phyloP scores from a whole-genome alignment of 2,797 vertebrate genomes.

The Eulemur rubriventer region DNA sequence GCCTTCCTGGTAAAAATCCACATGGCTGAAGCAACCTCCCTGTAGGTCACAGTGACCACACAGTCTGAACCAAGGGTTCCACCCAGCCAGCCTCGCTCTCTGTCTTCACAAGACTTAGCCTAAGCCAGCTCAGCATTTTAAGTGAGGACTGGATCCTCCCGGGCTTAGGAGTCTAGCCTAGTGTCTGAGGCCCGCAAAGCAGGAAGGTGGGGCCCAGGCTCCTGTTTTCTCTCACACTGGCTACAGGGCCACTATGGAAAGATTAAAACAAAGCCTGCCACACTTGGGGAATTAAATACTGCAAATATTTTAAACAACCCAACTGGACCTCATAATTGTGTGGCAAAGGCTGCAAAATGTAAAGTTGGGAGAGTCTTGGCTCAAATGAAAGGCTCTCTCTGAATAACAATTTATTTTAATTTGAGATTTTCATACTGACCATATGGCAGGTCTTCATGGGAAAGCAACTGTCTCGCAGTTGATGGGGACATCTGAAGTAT shows the following conservation, averaged over 20 bases:
- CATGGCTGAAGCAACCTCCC: conserved; percentile 69
- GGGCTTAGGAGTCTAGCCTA: background rate
- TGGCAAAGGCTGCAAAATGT: conserved; percentile 66
- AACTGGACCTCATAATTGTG: conserved; percentile 61
- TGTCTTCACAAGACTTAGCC: background rate
- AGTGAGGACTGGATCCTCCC: background rate
- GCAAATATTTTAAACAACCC: conserved; percentile 63
- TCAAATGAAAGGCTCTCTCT: conserved; percentile 63
- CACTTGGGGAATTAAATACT: conserved; percentile 28
- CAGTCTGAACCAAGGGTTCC: conserved; percentile 65
- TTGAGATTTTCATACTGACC: conserved; percentile 75
- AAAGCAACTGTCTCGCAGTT: conserved; percentile 71
- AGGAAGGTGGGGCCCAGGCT: background rate
- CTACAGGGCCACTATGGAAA: background rate
- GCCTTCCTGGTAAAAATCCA: conserved; percentile 72
- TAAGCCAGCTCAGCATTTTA: background rate
- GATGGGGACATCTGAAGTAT: conserved; percentile 72
- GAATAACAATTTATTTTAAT: conserved; percentile 79
- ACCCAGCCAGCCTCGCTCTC: conserved; percentile 6
- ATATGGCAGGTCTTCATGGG: conserved; percentile 75
- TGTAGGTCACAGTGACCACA: conserved; percentile 68
- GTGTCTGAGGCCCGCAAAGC: background rate
- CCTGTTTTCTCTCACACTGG: background rate
- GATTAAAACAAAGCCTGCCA: conserved; percentile 52
- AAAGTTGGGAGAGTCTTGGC: conserved; percentile 64